phyloP scores from a whole-genome alignment of 2,797 vertebrate genomes.

The Darevskia nairensis region DNA sequence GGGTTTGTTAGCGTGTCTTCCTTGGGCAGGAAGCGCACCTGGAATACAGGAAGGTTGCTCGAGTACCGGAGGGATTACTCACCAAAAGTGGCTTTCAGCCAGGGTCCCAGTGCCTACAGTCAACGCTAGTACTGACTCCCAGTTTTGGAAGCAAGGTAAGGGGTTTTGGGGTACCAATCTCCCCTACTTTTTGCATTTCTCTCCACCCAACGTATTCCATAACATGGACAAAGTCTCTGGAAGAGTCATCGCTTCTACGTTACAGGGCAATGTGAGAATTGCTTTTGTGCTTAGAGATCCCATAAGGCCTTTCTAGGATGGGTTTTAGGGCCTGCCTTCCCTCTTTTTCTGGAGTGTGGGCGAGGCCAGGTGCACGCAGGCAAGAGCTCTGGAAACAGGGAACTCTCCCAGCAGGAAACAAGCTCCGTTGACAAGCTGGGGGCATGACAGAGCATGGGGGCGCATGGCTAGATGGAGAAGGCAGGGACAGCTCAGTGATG shows the following conservation, averaged over 20 bases:
- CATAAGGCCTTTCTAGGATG: conserved; percentile 12
- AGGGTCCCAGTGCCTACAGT: neutral
- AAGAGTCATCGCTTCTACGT: neutral
- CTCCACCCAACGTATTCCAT: neutral
- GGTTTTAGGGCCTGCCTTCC: conserved; percentile 37
- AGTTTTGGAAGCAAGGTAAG: neutral
- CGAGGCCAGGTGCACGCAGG: conserved; percentile 11
- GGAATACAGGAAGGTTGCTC: conserved; percentile 81
- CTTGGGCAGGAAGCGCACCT: conserved; percentile 73
- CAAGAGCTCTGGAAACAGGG: conserved; percentile 27
- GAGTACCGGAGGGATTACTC: conserved; percentile 68
- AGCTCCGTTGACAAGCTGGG: neutral
- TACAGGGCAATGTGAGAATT: neutral
- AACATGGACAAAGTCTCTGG: neutral
- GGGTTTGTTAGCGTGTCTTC: conserved; percentile 72
- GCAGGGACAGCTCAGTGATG: neutral
- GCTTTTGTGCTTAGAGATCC: conserved; percentile 17
- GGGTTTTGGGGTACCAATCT: neutral
- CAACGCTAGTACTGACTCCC: neutral
- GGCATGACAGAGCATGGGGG: neutral
- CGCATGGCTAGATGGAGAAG: conserved; percentile 10
- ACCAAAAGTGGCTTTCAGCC: neutral
- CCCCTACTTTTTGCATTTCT: neutral
- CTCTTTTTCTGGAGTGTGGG: conserved; percentile 31
- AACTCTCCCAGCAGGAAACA: conserved; percentile 41